Evolutionary conservation across 2,113 vertebrate species (phyloP).

Genomic region (Climacteris rufus): DNA sequence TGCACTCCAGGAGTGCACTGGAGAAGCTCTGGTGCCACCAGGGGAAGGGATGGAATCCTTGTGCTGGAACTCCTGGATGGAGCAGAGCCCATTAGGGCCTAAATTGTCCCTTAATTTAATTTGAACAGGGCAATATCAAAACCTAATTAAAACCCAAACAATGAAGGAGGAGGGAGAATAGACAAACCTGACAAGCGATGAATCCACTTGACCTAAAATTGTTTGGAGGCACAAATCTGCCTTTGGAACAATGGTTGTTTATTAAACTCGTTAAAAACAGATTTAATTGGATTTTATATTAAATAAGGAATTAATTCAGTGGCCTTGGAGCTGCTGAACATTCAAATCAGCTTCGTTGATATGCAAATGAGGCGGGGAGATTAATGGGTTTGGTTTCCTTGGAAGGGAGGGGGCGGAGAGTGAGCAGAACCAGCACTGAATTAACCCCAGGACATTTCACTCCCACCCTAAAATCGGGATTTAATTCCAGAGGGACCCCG

Average conservation of each 20-base stretch:
- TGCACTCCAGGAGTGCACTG: background rate
- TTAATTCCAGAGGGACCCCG: background rate
- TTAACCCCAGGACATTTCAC: rapidly evolving
- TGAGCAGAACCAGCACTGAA: background rate
- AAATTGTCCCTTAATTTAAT: background rate
- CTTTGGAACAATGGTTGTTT: background rate
- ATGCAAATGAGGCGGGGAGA: background rate
- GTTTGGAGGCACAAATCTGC: background rate
- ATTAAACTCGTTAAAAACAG: background rate
- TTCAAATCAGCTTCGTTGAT: background rate
- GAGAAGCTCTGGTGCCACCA: rapidly evolving
- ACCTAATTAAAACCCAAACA: background rate
- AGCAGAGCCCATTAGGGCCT: background rate
- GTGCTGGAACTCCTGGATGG: background rate
- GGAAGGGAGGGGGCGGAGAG: background rate
- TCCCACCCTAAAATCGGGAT: background rate
- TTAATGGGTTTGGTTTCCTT: background rate
- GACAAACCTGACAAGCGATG: background rate
- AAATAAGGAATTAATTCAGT: background rate
- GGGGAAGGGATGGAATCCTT: background rate
- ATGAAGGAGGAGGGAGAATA: background rate
- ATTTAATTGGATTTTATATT: background rate
- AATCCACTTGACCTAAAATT: background rate
- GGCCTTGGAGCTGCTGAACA: background rate
- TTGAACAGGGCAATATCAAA: background rate